These are phyloP conservation scores for Argyresthia goedartella DNA, from an alignment of 2,888 invertebrate genomes.

Conservation along the genomic window DNA sequence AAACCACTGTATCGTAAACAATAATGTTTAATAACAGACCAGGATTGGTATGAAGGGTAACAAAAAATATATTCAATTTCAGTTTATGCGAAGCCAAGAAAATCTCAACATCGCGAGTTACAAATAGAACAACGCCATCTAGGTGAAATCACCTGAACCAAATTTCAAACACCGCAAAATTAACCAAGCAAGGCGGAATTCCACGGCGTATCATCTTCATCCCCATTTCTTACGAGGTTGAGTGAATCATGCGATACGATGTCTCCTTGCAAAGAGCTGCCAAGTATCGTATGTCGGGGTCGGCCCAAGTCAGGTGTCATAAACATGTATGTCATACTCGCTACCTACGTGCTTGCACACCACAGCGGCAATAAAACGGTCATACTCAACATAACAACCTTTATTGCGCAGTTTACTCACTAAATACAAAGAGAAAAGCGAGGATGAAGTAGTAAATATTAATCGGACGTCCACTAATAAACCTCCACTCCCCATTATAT, in stretches of 20 bases:
- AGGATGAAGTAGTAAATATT: not conserved
- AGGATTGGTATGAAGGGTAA: too few relatives aligned
- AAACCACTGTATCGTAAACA: too few relatives aligned
- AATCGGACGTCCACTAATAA: conserved; percentile 1
- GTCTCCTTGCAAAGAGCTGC: conserved; percentile 40
- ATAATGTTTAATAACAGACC: too few relatives aligned
- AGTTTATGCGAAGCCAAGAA: too few relatives aligned
- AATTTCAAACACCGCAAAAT: too few relatives aligned
- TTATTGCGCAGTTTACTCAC: conserved; percentile 22
- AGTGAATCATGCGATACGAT: conserved; percentile 46
- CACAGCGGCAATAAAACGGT: conserved; percentile 44
- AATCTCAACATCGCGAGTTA: too few relatives aligned
- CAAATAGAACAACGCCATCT: too few relatives aligned
- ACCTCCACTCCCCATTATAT: not conserved
- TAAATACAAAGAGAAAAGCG: not conserved
- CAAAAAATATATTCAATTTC: too few relatives aligned
- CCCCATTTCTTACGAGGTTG: conserved; percentile 40
- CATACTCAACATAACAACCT: conserved; percentile 24
- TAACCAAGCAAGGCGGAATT: conserved; percentile 25
- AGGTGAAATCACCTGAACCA: too few relatives aligned
- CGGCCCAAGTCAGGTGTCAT: conserved; percentile 43
- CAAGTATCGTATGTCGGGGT: conserved; percentile 61
- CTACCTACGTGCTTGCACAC: conserved; percentile 44
- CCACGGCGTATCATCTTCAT: conserved; percentile 51
- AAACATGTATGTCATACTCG: conserved; percentile 53